These are phyloP conservation scores for Bemisia tabaci DNA, from an alignment of 1,140 invertebrate genomes.

Conservation along the genomic window DNA sequence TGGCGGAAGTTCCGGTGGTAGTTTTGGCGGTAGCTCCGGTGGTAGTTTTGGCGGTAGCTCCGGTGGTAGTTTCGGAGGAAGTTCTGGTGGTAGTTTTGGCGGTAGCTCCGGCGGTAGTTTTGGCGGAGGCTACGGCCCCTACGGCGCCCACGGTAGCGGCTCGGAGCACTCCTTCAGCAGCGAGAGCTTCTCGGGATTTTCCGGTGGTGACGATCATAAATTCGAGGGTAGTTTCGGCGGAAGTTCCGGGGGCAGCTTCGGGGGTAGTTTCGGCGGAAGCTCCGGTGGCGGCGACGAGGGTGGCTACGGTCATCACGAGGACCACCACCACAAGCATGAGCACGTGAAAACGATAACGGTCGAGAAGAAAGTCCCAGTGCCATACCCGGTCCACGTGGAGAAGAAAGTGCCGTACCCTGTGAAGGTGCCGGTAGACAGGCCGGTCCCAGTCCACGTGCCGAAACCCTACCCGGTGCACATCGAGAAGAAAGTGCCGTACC, in stretches of 20 bases:
- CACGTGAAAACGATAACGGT: slow-evolving; percentile 41
- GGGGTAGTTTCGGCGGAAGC: slow-evolving; percentile 22
- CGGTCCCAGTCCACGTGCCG: slow-evolving; percentile 48
- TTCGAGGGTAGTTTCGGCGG: slow-evolving; percentile 6
- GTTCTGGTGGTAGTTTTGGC: background rate
- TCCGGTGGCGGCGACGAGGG: slow-evolving; percentile 29
- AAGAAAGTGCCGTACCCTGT: slow-evolving; percentile 49
- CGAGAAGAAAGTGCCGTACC: slow-evolving; percentile 54
- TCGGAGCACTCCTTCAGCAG: slow-evolving; percentile 8
- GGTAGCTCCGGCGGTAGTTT: slow-evolving; percentile 16
- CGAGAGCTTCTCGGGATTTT: slow-evolving; percentile 3
- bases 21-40: background rate
- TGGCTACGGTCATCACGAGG: slow-evolving; percentile 24
- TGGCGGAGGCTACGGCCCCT: slow-evolving; percentile 40
- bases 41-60: background rate
- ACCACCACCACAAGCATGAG: background rate
- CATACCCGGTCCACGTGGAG: slow-evolving; percentile 48
- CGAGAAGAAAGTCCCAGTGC: slow-evolving; percentile 51
- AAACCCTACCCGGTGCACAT: slow-evolving; percentile 51
- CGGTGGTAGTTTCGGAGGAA: background rate
- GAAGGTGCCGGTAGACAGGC: slow-evolving; percentile 46
- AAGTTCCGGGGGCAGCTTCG: slow-evolving; percentile 24
- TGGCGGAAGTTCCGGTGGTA: background rate
- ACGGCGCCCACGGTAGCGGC: too few relatives aligned
- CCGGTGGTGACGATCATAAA: background rate